Evolutionary conservation across 2,797 vertebrate species (phyloP), one percentile per base, ranked within the genome.

Genomic region (Pipistrellus pipistrellus): DNA sequence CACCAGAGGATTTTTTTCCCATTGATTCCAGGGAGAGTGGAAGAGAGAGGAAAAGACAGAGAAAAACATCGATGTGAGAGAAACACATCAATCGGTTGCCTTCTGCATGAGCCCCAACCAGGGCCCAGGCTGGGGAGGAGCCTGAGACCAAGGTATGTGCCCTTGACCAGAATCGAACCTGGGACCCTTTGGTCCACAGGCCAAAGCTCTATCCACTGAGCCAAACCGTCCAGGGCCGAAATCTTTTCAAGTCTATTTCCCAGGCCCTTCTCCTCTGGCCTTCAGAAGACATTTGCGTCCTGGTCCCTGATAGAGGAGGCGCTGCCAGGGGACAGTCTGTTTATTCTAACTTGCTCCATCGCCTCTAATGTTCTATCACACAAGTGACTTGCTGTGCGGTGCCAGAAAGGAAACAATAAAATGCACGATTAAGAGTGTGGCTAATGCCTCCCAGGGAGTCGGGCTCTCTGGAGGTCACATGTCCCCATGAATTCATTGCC

Each of bases 391-490:
- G 96, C 95, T 95, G 91, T 76, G 66, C 69, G 0, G 23, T 53
- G 85, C 95, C 85, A 81, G 91, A 73, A 95, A 95, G 84, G 68
- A 89, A 90, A 96, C 95, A 96, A 94, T 97, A 97, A 97, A 96
- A 97, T 78, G 95, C 96, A 86, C 82, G 1, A 97, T 96, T 96
- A 94, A 95, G 90, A 95, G 77, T 55, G 78, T 92, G 41, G 92
- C 91, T 71, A 55, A 85, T 69, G 90, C 94, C 91, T 85, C 69
- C 73, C 82, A 23, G 82, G 71, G 90, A 93, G 78, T 44, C 59
- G 7, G 69, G 48, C 68, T 86, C 94, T 92, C 94, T 77, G 75
- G 94, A 97, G 97, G 97, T 96, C 96, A 96, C 75, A 92, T 71
- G 75, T 88, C 77, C 82, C 83, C 2, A 2, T 23, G 46, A 94